Conservation (phyloP, 2,888 invertebrate genomes). For the Ferdinandea cuprea region DNA sequence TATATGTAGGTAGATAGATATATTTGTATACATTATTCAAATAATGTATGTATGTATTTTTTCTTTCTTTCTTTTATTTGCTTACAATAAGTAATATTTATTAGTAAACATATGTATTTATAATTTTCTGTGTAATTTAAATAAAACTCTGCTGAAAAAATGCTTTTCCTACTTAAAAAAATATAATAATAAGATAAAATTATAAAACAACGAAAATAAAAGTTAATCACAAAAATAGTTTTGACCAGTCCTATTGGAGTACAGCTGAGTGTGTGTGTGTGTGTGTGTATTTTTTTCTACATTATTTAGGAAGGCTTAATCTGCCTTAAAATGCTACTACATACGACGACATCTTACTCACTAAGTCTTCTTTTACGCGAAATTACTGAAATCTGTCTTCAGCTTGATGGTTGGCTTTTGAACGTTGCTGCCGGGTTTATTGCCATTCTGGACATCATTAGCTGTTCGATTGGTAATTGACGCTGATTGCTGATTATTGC, state of each 20-base stretch:
- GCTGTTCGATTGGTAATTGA: conserved; percentile 82
- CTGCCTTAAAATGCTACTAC: conserved; percentile 39
- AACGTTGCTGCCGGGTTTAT: conserved; percentile 79
- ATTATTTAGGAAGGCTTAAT: conserved; percentile 21
- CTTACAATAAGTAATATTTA: conserved; percentile 42
- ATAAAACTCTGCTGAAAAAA: conserved; percentile 57
- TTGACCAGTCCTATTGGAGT: conserved; percentile 53
- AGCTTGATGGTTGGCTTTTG: conserved; percentile 92
- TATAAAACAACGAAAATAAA: conserved; percentile 53
- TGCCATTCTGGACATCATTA: conserved; percentile 83
- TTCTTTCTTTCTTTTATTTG: conserved; percentile 31
- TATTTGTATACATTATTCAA: no score
- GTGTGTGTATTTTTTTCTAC: not conserved
- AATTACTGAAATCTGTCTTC: conserved; percentile 97
- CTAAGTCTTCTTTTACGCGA: conserved; percentile 85
- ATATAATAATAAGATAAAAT: conserved; percentile 5
- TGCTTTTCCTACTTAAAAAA: conserved; percentile 42
- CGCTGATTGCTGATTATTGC: conserved; percentile 87
- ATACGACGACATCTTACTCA: conserved; percentile 21
- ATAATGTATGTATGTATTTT: conserved; percentile 22
- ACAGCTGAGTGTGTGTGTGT: no score
- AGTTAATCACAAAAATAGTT: conserved; percentile 68
- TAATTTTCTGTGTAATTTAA: conserved; percentile 64
- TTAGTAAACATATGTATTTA: conserved; percentile 56
- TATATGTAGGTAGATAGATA: conserved; percentile 37